phyloP scores from a whole-genome alignment of 1,140 invertebrate genomes.

The Formica exsecta region DNA sequence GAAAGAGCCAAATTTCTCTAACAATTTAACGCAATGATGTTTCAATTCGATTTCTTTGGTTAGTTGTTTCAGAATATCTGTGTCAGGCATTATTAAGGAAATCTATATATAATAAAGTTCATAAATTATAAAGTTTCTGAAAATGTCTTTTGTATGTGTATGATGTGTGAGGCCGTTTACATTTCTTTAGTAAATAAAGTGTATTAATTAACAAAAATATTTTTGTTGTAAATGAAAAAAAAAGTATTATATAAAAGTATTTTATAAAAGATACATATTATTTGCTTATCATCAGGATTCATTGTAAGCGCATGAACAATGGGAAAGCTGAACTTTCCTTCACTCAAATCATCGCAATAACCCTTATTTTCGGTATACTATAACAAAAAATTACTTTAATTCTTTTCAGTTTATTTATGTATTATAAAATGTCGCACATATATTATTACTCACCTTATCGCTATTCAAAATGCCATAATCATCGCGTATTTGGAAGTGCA shows the following conservation, averaged over 20 bases:
- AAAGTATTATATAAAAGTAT: neutral
- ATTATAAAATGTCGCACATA: slow-evolving; percentile 22
- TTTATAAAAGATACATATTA: slow-evolving; percentile 94
- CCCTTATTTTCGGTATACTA: slow-evolving; percentile 98
- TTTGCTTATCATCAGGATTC: slow-evolving; percentile 93
- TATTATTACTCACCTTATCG: slow-evolving; percentile 90
- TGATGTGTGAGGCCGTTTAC: too few species aligned
- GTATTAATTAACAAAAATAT: neutral
- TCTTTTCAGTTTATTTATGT: neutral
- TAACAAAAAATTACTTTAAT: slow-evolving; percentile 80
- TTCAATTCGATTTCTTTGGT: slow-evolving; percentile 97
- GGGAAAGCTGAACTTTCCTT: slow-evolving; percentile 87
- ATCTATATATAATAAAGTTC: too few species aligned
- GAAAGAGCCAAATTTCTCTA: slow-evolving; percentile 96
- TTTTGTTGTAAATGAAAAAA: neutral
- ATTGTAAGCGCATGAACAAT: slow-evolving; percentile 96
- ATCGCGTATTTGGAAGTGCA: slow-evolving; percentile 98
- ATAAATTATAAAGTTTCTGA: too few species aligned
- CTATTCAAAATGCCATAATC: slow-evolving; percentile 97
- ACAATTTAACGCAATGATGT: slow-evolving; percentile 94
- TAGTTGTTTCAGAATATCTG: slow-evolving; percentile 95
- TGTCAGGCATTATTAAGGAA: neutral
- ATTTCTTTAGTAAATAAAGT: too few species aligned
- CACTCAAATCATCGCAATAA: slow-evolving; percentile 83
- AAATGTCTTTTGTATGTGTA: too few species aligned